These are phyloP conservation scores for Cepaea hortensis DNA, from an alignment of 2,888 invertebrate species.

Conservation along the genomic window DNA sequence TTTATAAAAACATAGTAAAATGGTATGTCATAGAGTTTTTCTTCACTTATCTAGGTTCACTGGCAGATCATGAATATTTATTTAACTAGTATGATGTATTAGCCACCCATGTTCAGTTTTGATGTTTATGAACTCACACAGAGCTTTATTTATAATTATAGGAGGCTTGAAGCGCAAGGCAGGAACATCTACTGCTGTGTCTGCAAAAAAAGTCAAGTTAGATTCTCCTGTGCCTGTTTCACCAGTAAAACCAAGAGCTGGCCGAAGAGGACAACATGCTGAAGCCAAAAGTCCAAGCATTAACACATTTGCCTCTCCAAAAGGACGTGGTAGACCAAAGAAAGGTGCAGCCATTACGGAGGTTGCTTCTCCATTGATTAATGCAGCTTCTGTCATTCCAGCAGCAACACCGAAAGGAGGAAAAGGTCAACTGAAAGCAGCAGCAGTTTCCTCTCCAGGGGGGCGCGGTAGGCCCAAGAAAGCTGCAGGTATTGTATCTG, in stretches of 20 bases:
- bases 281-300: neutral
- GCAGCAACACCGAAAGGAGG: neutral
- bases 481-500: too few species aligned
- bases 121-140: neutral
- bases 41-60: too few species aligned
- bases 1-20: too few species aligned
- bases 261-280: neutral
- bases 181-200: neutral
- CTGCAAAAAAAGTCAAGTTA: slow-evolving; percentile 20
- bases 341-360: neutral
- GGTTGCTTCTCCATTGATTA: neutral
- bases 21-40: too few species aligned
- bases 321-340: neutral
- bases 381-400: neutral
- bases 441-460: too few species aligned
- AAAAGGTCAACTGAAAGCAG: neutral
- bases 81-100: too few species aligned
- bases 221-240: neutral
- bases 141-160: slow-evolving; percentile 1
- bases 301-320: neutral
- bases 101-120: too few species aligned
- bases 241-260: neutral
- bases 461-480: too few species aligned
- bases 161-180: slow-evolving; percentile 36
- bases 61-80: too few species aligned